Evolutionary conservation across 2,113 vertebrate genomes (phyloP), one percentile per base, ranked within the genome.

Genomic region (Chaetodon auriga): DNA sequence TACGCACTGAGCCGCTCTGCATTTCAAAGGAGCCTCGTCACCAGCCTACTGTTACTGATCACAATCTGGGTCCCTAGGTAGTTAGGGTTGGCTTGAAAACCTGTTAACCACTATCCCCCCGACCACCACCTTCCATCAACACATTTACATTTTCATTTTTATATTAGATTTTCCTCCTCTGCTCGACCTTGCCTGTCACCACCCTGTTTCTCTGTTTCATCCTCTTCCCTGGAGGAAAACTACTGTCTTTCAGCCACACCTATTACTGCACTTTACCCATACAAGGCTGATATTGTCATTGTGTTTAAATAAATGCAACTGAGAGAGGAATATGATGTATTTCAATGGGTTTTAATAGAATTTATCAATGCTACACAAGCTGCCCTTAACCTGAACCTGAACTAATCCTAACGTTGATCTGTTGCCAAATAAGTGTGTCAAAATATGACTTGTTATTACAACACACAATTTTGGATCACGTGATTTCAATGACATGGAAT

Each of bases 71-170:
- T 93, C 91, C 94, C 93, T 90, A 96, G 95, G 96, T 30, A 30
- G 30, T 96, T 96, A 96, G 94, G 21, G 92, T 92, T 92, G 91
- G 93, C 94, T 95, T 92, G 93, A 94, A 88, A 90, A 93, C 92
- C 89, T 87, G 87, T 82, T 90, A 76, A 79, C 92, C 75, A 83
- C 87, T 49, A 58, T 51, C n/a, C 14, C 46, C 48, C 57, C 6
- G 0, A 57, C 64, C 80, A 75, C 36, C 81, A 18, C 75, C 61
- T 49, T 41, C 68, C 75, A 89, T 78, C 78, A 62, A 66, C 77
- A 84, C 85, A 95, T 95, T 93, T 94, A 95, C 95, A 95, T 96
- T 96, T 96, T 92, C 94, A 96, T 96, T 95, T 96, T 95, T 93
- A 95, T 94, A 95, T 95, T 94, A 92, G 84, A 89, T 90, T 89